These are phyloP conservation scores for Electrona antarctica DNA, from an alignment of 2,113 vertebrate species.

Conservation along the genomic window DNA sequence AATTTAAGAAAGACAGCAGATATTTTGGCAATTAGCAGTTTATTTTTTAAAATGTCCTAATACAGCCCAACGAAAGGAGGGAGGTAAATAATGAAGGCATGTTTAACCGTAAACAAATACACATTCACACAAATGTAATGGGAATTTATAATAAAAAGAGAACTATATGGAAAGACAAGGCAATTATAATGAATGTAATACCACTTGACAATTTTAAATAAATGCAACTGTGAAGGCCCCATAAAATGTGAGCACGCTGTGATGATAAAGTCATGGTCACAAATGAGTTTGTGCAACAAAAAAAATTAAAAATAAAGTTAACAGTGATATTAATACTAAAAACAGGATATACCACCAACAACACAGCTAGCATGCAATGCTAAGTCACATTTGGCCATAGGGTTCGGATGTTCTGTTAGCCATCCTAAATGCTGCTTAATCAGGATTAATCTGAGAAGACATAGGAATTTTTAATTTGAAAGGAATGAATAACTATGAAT, in stretches of 20 bases:
- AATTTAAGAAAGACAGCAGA: neutral
- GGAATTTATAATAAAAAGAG: constrained; percentile 59
- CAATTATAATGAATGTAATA: constrained; percentile 46
- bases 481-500: constrained; percentile 45
- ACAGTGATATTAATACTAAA: constrained; percentile 53
- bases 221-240: constrained; percentile 51
- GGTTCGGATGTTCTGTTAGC: constrained; percentile 22
- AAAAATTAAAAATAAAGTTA: neutral
- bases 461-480: constrained; percentile 22
- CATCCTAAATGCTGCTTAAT: constrained; percentile 30
- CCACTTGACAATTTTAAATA: constrained; percentile 50
- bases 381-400: constrained; percentile 32
- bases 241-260: constrained; percentile 37
- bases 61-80: constrained; percentile 66
- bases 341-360: constrained; percentile 31
- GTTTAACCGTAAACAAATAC: constrained; percentile 68
- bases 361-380: constrained; percentile 60
- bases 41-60: constrained; percentile 54
- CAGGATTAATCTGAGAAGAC: constrained; percentile 35
- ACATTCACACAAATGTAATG: constrained; percentile 74
- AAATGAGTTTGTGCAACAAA: constrained; percentile 41
- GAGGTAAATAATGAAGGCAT: constrained; percentile 58
- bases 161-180: constrained; percentile 62
- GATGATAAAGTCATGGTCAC: constrained; percentile 44
- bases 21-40: constrained; percentile 35